phyloP scores from a whole-genome alignment of 2,888 invertebrate species.

The Archips xylosteana region DNA sequence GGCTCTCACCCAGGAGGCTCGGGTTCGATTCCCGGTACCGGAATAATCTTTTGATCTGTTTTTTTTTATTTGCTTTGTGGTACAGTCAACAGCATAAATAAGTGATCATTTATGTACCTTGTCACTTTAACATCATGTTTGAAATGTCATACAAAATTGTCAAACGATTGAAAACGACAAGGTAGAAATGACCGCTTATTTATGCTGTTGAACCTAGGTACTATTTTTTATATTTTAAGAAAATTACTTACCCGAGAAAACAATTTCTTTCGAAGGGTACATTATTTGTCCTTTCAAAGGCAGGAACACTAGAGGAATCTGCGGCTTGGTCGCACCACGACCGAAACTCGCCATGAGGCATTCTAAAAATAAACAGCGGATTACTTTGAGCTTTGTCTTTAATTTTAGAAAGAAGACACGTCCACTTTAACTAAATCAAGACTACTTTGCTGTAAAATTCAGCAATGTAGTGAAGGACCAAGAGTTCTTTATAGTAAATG shows the following conservation, averaged over 20 bases:
- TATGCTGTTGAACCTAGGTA: no score
- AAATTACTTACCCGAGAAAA: constrained; percentile 88
- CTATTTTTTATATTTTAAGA: neutral
- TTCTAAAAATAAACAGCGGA: constrained; percentile 78
- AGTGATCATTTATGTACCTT: no score
- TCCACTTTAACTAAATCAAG: no score
- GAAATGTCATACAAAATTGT: no score
- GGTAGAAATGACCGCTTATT: no score
- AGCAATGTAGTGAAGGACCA: neutral
- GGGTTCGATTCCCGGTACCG: constrained; percentile 86
- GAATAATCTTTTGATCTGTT: constrained; percentile 61
- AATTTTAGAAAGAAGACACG: neutral
- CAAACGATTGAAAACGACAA: no score
- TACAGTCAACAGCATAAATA: no score
- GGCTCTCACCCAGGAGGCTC: constrained; percentile 57
- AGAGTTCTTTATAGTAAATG: neutral
- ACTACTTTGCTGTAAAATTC: neutral
- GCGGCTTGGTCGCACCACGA: constrained; percentile 87
- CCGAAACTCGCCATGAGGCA: constrained; percentile 90
- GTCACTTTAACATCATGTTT: no score
- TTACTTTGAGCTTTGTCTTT: neutral
- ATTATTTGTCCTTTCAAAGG: constrained; percentile 95
- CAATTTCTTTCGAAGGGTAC: constrained; percentile 94
- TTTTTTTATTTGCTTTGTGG: neutral
- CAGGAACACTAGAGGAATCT: constrained; percentile 94